A percentile compares a stretch with the other conserved stretches of the same genome.
phyloP scores from a whole-genome alignment of 2,113 vertebrate genomes.

The Asarcornis scutulata region DNA sequence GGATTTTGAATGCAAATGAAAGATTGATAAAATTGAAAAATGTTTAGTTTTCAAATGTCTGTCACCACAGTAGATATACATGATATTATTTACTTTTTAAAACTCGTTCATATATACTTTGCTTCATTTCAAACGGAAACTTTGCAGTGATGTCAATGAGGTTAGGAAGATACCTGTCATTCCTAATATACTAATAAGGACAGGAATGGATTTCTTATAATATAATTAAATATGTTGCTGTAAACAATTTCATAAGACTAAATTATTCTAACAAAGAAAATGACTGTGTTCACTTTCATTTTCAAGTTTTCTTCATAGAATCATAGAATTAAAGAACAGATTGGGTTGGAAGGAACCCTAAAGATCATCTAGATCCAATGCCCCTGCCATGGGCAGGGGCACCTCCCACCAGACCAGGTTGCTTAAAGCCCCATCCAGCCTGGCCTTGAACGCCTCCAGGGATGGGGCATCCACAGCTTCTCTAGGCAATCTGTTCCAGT shows the following conservation, averaged over 20 bases:
- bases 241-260: not conserved
- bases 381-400: too few species aligned
- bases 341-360: too few species aligned
- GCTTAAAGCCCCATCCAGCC: too few species aligned
- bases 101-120: not conserved
- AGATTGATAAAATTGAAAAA: not conserved
- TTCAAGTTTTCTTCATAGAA: not conserved
- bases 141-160: not conserved
- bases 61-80: not conserved
- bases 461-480: too few species aligned
- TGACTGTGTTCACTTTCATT: not conserved
- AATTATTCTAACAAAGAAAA: not conserved
- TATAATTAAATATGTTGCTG: not conserved
- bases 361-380: too few species aligned
- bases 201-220: not conserved
- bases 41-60: not conserved
- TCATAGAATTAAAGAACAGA: too few species aligned
- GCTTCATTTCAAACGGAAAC: not conserved
- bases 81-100: not conserved
- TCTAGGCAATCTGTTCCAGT: too few species aligned
- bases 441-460: too few species aligned
- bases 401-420: too few species aligned
- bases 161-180: not conserved
- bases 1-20: not conserved
- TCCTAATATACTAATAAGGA: not conserved